phyloP scores from a whole-genome alignment of 2,113 vertebrate genomes.

The Lepus americanus region DNA sequence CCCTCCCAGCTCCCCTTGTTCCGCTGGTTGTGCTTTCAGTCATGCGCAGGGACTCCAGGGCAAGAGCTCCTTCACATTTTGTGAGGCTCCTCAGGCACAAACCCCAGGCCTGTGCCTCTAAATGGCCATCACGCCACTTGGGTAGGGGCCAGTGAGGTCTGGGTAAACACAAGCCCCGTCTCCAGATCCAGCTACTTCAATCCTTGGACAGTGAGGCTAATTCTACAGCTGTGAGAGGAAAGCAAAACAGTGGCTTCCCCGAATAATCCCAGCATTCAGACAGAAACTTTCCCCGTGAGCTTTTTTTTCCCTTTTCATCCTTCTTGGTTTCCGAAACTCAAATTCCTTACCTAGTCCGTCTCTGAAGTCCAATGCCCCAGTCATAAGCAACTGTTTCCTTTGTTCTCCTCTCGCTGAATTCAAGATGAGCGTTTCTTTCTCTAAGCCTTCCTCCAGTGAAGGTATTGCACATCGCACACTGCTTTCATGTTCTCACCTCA shows the following conservation, averaged over 20 bases:
- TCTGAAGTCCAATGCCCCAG: background rate
- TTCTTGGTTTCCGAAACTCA: constrained; percentile 45
- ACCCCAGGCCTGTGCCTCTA: rapidly evolving
- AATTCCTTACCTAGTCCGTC: background rate
- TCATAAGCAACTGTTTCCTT: background rate
- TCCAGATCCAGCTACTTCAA: background rate
- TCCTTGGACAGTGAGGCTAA: background rate
- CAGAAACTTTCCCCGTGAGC: background rate
- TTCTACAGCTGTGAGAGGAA: background rate
- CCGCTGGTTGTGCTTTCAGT: background rate
- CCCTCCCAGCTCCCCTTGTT: background rate
- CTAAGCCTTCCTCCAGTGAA: background rate
- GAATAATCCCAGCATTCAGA: background rate
- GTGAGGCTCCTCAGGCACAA: background rate
- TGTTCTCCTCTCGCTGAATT: background rate
- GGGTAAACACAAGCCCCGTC: background rate
- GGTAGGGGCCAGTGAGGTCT: background rate
- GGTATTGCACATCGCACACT: background rate
- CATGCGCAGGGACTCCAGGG: background rate
- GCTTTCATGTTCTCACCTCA: background rate
- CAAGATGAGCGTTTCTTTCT: background rate
- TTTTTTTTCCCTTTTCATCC: background rate
- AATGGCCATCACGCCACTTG: background rate
- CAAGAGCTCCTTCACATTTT: background rate
- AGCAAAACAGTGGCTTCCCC: background rate